These are phyloP conservation scores for Serranus cabrilla DNA, from an alignment of 2,797 vertebrate species.

Conservation along the genomic window DNA sequence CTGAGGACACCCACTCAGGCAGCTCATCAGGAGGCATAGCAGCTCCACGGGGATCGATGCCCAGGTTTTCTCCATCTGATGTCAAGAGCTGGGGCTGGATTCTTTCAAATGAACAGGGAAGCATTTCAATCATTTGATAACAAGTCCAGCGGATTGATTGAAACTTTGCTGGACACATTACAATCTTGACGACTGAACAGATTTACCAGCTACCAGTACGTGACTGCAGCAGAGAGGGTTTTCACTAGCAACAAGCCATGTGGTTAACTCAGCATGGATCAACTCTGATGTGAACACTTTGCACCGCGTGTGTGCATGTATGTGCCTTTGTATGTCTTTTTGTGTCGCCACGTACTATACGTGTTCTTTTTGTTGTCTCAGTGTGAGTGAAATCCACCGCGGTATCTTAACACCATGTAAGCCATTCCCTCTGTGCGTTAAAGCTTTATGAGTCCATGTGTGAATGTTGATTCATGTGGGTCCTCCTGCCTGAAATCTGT, in stretches of 20 bases:
- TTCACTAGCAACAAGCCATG: slow-evolving; percentile 30
- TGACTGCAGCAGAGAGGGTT: slow-evolving; percentile 39
- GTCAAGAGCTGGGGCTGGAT: slow-evolving; percentile 26
- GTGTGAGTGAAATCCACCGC: slow-evolving; percentile 20
- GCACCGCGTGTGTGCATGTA: slow-evolving; percentile 21
- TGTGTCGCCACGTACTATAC: background rate
- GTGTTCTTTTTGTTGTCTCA: slow-evolving; percentile 12
- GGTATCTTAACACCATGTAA: slow-evolving; percentile 7
- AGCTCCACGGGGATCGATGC: slow-evolving; percentile 51
- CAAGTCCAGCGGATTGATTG: slow-evolving; percentile 44
- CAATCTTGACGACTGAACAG: slow-evolving; percentile 18
- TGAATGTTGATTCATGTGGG: slow-evolving; percentile 12
- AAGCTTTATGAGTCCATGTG: slow-evolving; percentile 24
- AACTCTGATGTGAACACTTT: slow-evolving; percentile 35
- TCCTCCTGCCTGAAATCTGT: slow-evolving; percentile 15
- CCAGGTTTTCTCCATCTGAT: slow-evolving; percentile 61
- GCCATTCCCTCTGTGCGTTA: slow-evolving; percentile 5
- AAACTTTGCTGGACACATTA: slow-evolving; percentile 29
- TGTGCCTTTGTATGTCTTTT: slow-evolving; percentile 6
- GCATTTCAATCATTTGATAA: slow-evolving; percentile 57
- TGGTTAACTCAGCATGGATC: slow-evolving; percentile 32
- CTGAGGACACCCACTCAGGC: slow-evolving; percentile 52
- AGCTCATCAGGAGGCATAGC: slow-evolving; percentile 54
- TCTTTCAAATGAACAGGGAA: slow-evolving; percentile 51
- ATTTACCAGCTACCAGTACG: slow-evolving; percentile 22